A percentile compares a stretch with the other conserved stretches of the same genome.
phyloP scores from a whole-genome alignment of 2,797 vertebrate genomes.

The Benthosema pterotum region DNA sequence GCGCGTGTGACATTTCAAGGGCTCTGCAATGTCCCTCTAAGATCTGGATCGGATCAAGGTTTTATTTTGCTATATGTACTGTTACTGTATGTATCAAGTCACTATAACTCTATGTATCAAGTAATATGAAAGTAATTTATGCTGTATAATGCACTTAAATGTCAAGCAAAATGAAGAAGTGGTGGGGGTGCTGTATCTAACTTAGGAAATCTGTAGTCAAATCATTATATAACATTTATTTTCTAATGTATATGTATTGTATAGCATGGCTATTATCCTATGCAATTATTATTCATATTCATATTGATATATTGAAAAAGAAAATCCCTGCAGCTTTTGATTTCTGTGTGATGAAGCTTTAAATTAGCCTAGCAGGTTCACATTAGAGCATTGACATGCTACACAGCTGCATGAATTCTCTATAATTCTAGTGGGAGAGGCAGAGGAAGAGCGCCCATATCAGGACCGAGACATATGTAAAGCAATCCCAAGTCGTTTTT shows the following conservation, averaged over 20 bases:
- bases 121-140: constrained; percentile 76
- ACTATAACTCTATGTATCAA: constrained; percentile 66
- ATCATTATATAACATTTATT: constrained; percentile 81
- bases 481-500: constrained; percentile 91
- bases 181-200: constrained; percentile 67
- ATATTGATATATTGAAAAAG: constrained; percentile 64
- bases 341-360: constrained; percentile 85
- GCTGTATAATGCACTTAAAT: constrained; percentile 91
- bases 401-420: constrained; percentile 89
- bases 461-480: constrained; percentile 71
- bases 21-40: constrained; percentile 81
- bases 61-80: constrained; percentile 72
- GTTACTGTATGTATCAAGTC: constrained; percentile 76
- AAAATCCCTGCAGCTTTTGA: constrained; percentile 71
- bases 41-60: constrained; percentile 57
- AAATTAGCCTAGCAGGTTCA: constrained; percentile 86
- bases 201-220: constrained; percentile 73
- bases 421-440: constrained; percentile 81
- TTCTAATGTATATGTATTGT: constrained; percentile 85
- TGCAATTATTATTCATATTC: constrained; percentile 89
- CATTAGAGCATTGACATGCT: constrained; percentile 71
- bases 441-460: constrained; percentile 70
- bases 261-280: constrained; percentile 98
- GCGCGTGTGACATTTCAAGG: constrained; percentile 74
- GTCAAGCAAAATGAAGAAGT: constrained; percentile 72